Conservation (phyloP, 2,797 vertebrate genomes). For the Crax fasciolata region DNA sequence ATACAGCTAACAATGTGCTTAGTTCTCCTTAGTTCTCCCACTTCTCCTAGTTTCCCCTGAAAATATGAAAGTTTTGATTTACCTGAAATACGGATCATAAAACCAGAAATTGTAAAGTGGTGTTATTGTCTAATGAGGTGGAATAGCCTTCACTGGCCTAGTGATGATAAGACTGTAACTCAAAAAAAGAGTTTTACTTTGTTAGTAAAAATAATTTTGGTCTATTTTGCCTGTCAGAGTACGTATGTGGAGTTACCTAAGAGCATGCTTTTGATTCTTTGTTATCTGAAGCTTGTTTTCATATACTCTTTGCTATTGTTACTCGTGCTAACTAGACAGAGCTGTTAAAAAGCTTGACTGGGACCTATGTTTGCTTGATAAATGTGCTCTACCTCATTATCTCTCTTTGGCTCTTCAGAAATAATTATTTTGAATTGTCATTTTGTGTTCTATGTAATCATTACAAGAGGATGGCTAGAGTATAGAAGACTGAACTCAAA, state of each 20-base stretch:
- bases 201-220: background rate
- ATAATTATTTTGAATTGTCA: background rate
- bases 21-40: too few species aligned
- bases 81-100: background rate
- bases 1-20: background rate
- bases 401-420: rapidly evolving
- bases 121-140: background rate
- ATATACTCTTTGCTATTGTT: background rate
- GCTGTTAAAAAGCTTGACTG: background rate
- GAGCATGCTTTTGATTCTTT: background rate
- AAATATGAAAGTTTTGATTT: background rate
- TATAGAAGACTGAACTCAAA: background rate
- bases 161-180: background rate
- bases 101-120: background rate
- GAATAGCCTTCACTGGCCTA: background rate
- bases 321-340: background rate
- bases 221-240: background rate
- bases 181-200: background rate
- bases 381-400: background rate
- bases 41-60: background rate
- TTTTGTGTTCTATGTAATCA: background rate
- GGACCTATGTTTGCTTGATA: background rate
- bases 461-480: background rate
- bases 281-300: background rate
- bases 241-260: background rate